A percentile compares a stretch with the other conserved stretches of the same genome.
These are phyloP conservation scores for Phortica variegata DNA, from an alignment of 1,140 invertebrate genomes.

Conservation along the genomic window DNA sequence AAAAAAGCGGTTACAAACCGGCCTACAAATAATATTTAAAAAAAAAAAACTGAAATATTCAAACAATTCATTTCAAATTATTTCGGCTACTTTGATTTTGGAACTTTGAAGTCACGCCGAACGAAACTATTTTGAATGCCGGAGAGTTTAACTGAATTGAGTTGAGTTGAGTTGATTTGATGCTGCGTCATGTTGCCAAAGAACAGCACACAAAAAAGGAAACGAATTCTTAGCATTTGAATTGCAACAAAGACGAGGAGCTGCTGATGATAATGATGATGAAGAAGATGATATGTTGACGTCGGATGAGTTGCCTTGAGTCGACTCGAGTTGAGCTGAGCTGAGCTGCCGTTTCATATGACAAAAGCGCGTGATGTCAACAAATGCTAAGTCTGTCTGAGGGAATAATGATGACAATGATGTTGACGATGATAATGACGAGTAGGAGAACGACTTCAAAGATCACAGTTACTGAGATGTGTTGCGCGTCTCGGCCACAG, in stretches of 20 bases:
- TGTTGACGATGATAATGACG: constrained; percentile 17
- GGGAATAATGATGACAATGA: not conserved
- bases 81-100: too few relatives aligned
- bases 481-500: constrained; percentile 11
- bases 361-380: constrained; percentile 15
- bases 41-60: constrained; percentile 9
- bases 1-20: too few relatives aligned
- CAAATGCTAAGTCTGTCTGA: not conserved
- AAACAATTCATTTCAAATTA: constrained; percentile 7
- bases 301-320: too few relatives aligned
- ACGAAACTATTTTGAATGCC: too few relatives aligned
- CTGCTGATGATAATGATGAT: too few relatives aligned
- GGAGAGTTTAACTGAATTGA: constrained; percentile 8
- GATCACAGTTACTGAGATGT: constrained; percentile 43
- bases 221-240: too few relatives aligned
- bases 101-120: constrained; percentile 45
- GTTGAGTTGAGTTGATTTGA: constrained; percentile 17
- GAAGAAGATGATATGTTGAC: too few relatives aligned
- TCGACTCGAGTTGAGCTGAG: constrained; percentile 7
- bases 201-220: too few relatives aligned
- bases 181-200: too few relatives aligned
- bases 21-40: constrained; percentile 4
- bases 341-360: constrained; percentile 30
- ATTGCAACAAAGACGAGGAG: too few relatives aligned
- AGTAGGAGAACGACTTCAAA: constrained; percentile 18